These are phyloP conservation scores for Vultur gryphus DNA, from an alignment of 2,797 vertebrate species.

Conservation along the genomic window DNA sequence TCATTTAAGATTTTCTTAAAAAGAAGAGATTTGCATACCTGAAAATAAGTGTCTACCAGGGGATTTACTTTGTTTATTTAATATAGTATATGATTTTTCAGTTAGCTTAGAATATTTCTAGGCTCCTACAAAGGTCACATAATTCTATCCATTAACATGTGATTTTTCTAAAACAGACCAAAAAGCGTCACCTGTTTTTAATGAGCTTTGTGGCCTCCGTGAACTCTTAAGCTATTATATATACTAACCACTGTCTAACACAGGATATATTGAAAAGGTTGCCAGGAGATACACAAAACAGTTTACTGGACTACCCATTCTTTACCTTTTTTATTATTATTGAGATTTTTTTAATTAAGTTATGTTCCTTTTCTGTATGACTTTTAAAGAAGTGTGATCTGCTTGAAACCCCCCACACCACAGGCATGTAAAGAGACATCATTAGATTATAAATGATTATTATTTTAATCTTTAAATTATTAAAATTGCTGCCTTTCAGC, in stretches of 20 bases:
- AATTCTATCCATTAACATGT: neutral
- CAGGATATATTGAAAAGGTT: neutral
- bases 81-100: neutral
- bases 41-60: neutral
- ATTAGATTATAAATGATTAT: neutral
- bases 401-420: neutral
- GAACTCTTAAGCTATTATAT: neutral
- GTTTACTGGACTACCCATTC: neutral
- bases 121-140: neutral
- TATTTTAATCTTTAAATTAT: neutral
- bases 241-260: neutral
- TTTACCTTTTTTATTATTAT: neutral
- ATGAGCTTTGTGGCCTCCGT: neutral
- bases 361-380: neutral
- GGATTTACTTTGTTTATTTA: neutral
- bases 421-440: neutral
- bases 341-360: neutral
- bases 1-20: neutral
- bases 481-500: neutral
- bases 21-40: neutral
- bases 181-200: neutral
- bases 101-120: neutral
- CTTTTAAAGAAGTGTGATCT: neutral
- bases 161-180: neutral
- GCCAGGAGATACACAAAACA: neutral